Evolutionary conservation across 2,888 invertebrate species (phyloP).

Genomic region (Adelphocoris suturalis): DNA sequence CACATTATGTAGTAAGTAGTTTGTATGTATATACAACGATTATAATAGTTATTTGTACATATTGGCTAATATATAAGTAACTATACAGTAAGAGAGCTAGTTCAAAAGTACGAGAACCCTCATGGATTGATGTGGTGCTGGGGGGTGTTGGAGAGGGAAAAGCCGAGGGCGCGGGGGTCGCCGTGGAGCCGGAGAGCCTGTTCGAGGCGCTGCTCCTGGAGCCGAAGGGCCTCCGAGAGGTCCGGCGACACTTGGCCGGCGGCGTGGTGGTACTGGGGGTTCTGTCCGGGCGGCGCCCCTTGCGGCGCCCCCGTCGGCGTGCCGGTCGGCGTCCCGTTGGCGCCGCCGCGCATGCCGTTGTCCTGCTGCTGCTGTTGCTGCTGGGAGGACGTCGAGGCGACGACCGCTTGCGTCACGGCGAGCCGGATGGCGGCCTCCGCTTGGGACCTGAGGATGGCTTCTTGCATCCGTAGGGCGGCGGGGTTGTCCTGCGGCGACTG

Average conservation of each 20-base stretch:
- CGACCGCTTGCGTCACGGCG: slow-evolving; percentile 86
- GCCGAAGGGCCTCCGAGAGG: slow-evolving; percentile 85
- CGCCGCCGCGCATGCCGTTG: slow-evolving; percentile 78
- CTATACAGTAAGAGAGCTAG: slow-evolving; percentile 75
- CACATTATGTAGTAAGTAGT: slow-evolving; percentile 50
- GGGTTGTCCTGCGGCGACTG: slow-evolving; percentile 78
- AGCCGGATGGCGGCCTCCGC: slow-evolving; percentile 91
- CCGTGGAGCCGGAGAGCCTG: slow-evolving; percentile 90
- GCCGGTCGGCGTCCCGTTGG: slow-evolving; percentile 78
- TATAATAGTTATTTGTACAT: slow-evolving; percentile 67
- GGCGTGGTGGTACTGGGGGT: slow-evolving; percentile 79
- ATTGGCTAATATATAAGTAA: slow-evolving; percentile 71
- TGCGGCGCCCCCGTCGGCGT: slow-evolving; percentile 78
- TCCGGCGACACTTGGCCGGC: slow-evolving; percentile 84
- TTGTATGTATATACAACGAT: slow-evolving; percentile 67
- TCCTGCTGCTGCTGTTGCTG: slow-evolving; percentile 70
- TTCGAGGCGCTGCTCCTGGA: slow-evolving; percentile 89
- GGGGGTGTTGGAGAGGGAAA: slow-evolving; percentile 81
- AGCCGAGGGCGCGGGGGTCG: slow-evolving; percentile 89
- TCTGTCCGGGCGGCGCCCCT: slow-evolving; percentile 79
- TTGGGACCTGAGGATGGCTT: slow-evolving; percentile 89
- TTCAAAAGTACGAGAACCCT: slow-evolving; percentile 76
- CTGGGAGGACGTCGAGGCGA: slow-evolving; percentile 78
- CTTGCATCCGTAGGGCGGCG: slow-evolving; percentile 80
- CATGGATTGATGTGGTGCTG: slow-evolving; percentile 77